Evolutionary conservation across 2,113 vertebrate genomes (phyloP).

Genomic region (Syngnathus floridae): DNA sequence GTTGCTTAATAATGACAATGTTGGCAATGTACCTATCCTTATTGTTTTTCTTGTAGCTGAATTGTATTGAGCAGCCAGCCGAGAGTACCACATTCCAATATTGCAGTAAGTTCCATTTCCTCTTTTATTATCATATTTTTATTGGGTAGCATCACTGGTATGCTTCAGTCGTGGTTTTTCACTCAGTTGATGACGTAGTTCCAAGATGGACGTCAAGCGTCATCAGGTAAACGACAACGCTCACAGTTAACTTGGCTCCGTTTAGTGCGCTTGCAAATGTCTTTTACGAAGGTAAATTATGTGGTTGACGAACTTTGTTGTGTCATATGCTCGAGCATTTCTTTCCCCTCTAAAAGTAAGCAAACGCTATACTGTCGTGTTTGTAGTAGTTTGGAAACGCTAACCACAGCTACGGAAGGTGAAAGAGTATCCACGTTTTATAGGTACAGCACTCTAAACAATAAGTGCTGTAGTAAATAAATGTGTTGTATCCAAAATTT

Average conservation of each 20-base stretch:
- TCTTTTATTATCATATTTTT: too few species aligned
- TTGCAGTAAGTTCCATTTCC: neutral
- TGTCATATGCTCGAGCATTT: neutral
- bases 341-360: neutral
- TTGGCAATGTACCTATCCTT: too few species aligned
- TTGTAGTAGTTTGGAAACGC: neutral
- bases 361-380: neutral
- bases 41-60: too few species aligned
- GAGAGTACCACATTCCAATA: too few species aligned
- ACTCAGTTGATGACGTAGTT: neutral
- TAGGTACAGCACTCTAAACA: too few species aligned
- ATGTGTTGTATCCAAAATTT: neutral
- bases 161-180: slow-evolving; percentile 51
- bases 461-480: too few species aligned
- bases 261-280: neutral
- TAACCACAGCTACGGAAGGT: neutral
- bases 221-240: neutral
- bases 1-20: too few species aligned
- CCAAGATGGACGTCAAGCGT: neutral
- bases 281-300: neutral
- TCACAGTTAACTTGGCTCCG: neutral
- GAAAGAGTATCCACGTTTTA: neutral
- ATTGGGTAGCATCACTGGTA: too few species aligned
- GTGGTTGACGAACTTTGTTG: neutral
- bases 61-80: too few species aligned